phyloP scores from a whole-genome alignment of 64 coral and sea anemone species.

The Trachythela sp. region DNA sequence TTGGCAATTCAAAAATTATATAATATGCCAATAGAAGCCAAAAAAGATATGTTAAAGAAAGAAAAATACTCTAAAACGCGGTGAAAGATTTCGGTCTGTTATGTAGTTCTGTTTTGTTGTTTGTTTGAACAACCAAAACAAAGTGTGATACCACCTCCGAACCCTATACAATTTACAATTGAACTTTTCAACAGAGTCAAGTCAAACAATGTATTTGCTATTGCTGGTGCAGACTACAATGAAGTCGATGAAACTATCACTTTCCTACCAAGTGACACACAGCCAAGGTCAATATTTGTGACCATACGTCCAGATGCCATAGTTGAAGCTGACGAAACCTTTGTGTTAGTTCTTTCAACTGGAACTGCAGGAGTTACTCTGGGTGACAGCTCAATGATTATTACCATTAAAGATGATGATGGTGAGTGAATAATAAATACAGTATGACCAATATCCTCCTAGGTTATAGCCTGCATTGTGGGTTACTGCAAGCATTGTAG shows the following conservation, averaged over 20 bases:
- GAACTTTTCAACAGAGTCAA: neutral
- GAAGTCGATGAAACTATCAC: neutral
- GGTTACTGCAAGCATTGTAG: too few relatives aligned
- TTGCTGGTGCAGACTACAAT: neutral
- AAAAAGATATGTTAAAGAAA: too few relatives aligned
- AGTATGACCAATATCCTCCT: too few relatives aligned
- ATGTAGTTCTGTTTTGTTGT: too few relatives aligned
- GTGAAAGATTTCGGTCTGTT: too few relatives aligned
- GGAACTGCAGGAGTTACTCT: neutral
- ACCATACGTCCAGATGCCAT: neutral
- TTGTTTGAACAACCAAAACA: too few relatives aligned
- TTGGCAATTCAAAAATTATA: too few relatives aligned
- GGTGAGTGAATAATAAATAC: neutral
- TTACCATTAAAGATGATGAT: conserved; percentile 3
- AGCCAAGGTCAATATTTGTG: neutral
- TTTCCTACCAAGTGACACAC: neutral
- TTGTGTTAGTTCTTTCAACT: neutral
- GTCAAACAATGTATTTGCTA: neutral
- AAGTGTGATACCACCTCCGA: too few relatives aligned
- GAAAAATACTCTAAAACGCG: too few relatives aligned
- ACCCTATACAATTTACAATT: neutral
- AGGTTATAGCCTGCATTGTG: too few relatives aligned
- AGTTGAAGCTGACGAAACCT: neutral
- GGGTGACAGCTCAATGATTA: neutral
- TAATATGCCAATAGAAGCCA: too few relatives aligned